Conservation (phyloP, 2,888 invertebrate genomes). For the Drosophila testacea region DNA sequence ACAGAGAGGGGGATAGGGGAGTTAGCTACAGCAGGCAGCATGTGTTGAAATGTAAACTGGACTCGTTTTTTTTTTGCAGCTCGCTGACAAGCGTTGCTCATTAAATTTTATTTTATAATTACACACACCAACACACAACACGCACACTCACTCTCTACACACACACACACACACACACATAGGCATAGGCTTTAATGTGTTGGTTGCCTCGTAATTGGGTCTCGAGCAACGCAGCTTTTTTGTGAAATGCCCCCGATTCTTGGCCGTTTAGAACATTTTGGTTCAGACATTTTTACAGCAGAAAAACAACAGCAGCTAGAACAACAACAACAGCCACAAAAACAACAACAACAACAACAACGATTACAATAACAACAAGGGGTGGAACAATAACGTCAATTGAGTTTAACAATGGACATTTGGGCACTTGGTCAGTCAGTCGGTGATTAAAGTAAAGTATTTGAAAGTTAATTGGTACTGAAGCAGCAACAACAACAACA, state of each 20-base stretch:
- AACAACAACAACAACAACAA: background rate
- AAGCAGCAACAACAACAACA: slow-evolving; percentile 42
- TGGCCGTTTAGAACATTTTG: slow-evolving; percentile 46
- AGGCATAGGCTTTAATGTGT: slow-evolving; percentile 68
- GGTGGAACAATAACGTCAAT: slow-evolving; percentile 8
- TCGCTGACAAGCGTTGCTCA: slow-evolving; percentile 75
- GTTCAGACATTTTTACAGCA: slow-evolving; percentile 22
- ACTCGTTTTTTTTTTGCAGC: slow-evolving; percentile 30
- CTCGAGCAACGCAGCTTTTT: slow-evolving; percentile 49
- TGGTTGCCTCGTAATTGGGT: slow-evolving; percentile 71
- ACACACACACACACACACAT: slow-evolving; percentile 32
- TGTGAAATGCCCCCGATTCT: slow-evolving; percentile 30
- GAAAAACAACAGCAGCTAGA: background rate
- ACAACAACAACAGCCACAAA: background rate
- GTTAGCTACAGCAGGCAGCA: slow-evolving; percentile 37
- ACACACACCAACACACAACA: slow-evolving; percentile 71
- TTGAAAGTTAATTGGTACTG: slow-evolving; percentile 74
- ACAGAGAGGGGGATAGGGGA: too few relatives aligned
- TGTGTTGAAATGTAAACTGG: slow-evolving; percentile 76
- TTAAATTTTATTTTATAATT: slow-evolving; percentile 81
- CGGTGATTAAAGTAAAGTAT: slow-evolving; percentile 77
- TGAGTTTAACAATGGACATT: slow-evolving; percentile 37
- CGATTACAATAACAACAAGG: slow-evolving; percentile 16
- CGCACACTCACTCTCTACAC: slow-evolving; percentile 39
- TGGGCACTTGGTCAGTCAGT: slow-evolving; percentile 56